phyloP scores from a whole-genome alignment of 2,888 invertebrate genomes.

The Tiliacea citrago region DNA sequence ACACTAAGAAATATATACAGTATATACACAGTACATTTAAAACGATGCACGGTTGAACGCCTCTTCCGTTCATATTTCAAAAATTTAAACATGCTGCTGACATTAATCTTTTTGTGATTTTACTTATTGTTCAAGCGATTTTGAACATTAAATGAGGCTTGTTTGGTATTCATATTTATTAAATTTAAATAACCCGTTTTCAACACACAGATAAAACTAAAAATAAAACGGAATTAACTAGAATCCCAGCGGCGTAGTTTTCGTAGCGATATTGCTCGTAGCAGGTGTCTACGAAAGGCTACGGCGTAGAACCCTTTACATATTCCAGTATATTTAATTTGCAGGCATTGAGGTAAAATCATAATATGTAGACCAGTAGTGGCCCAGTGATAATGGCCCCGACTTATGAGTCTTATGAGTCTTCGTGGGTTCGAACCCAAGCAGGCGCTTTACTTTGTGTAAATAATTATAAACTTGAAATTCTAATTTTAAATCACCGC shows the following conservation, averaged over 20 bases:
- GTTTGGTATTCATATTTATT: neutral
- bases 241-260: constrained; percentile 58
- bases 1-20: constrained; percentile 37
- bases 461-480: no score
- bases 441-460: no score
- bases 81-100: constrained; percentile 18
- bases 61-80: constrained; percentile 19
- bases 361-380: no score
- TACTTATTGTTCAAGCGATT: neutral
- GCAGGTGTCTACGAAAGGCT: constrained; percentile 65
- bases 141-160: neutral
- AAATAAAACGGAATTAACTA: constrained; percentile 55
- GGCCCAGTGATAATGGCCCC: no score
- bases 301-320: constrained; percentile 66
- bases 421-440: no score
- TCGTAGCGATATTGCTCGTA: constrained; percentile 61
- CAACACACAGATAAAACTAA: constrained; percentile 23
- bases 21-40: no score
- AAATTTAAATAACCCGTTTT: constrained; percentile 31
- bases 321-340: constrained; percentile 53
- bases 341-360: constrained; percentile 5
- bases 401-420: no score
- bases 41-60: constrained; percentile 24
- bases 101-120: constrained; percentile 14
- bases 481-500: no score